Conservation (phyloP, 2,113 vertebrate species). For the Osmerus mordax region DNA sequence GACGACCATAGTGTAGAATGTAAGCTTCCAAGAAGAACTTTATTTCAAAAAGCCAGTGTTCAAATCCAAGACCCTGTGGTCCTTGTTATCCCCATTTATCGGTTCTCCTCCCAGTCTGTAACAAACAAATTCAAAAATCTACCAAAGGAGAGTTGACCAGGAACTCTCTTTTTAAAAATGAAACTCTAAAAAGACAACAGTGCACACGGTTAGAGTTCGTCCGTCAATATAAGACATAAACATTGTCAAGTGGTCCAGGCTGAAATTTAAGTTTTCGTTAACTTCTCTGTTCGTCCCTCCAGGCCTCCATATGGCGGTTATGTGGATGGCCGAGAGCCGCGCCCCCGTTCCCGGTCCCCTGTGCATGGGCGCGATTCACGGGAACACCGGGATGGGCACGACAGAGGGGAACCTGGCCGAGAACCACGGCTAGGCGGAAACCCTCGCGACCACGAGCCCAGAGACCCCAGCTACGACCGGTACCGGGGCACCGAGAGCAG, state of each 20-base stretch:
- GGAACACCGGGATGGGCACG: slow-evolving; percentile 72
- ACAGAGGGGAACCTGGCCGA: slow-evolving; percentile 67
- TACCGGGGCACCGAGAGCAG: slow-evolving; percentile 70
- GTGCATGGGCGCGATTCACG: slow-evolving; percentile 73
- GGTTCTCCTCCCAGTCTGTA: too few species aligned
- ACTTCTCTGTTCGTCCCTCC: slow-evolving; percentile 22
- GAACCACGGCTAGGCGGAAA: slow-evolving; percentile 68
- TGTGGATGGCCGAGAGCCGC: slow-evolving; percentile 64
- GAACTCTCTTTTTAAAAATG: too few species aligned
- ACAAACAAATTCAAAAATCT: too few species aligned
- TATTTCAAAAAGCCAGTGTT: too few species aligned
- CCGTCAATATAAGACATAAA: not conserved
- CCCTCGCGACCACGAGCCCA: slow-evolving; percentile 69
- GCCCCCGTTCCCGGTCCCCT: slow-evolving; percentile 73
- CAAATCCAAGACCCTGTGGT: too few species aligned
- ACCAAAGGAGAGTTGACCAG: too few species aligned
- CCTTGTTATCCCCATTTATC: too few species aligned
- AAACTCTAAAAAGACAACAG: too few species aligned
- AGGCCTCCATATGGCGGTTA: slow-evolving; percentile 63
- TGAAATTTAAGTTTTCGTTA: slow-evolving; percentile 16
- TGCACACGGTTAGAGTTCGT: not conserved
- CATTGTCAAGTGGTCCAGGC: not conserved
- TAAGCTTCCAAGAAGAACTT: too few species aligned
- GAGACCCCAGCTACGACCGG: slow-evolving; percentile 70
- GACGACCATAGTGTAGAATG: too few species aligned